phyloP scores from a whole-genome alignment of 1,140 invertebrate species.

The Cydia pomonella region DNA sequence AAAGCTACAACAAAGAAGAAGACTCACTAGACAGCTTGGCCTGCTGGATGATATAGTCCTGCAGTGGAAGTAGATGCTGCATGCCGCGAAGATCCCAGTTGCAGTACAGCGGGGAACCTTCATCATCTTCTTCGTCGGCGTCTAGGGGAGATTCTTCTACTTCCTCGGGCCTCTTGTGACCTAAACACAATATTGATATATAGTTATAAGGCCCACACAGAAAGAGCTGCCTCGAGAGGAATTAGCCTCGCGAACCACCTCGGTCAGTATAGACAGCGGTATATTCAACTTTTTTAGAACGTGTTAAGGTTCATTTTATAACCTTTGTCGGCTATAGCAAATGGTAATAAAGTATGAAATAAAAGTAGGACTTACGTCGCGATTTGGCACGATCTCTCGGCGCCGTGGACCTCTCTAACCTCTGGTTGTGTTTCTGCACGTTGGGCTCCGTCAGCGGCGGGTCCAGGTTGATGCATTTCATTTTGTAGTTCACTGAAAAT shows the following conservation, averaged over 20 bases:
- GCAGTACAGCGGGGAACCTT: slow-evolving; percentile 85
- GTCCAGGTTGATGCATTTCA: slow-evolving; percentile 76
- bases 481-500: slow-evolving; percentile 69
- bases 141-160: slow-evolving; percentile 51
- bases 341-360: no score
- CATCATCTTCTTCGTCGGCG: slow-evolving; percentile 80
- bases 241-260: no score
- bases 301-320: no score
- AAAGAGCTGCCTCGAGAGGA: background rate
- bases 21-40: slow-evolving; percentile 86
- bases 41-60: slow-evolving; percentile 94
- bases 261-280: no score
- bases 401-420: slow-evolving; percentile 67
- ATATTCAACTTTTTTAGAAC: no score
- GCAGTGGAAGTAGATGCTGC: slow-evolving; percentile 89
- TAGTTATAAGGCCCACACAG: background rate
- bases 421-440: slow-evolving; percentile 78
- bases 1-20: no score
- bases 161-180: slow-evolving; percentile 62
- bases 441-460: slow-evolving; percentile 80
- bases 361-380: slow-evolving; percentile 53
- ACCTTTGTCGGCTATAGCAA: no score
- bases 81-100: slow-evolving; percentile 86
- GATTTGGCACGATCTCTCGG: slow-evolving; percentile 70
- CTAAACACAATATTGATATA: slow-evolving; percentile 41